These are phyloP conservation scores for Anoncus sp. DNA, from an alignment of 2,888 invertebrate species.

Conservation along the genomic window DNA sequence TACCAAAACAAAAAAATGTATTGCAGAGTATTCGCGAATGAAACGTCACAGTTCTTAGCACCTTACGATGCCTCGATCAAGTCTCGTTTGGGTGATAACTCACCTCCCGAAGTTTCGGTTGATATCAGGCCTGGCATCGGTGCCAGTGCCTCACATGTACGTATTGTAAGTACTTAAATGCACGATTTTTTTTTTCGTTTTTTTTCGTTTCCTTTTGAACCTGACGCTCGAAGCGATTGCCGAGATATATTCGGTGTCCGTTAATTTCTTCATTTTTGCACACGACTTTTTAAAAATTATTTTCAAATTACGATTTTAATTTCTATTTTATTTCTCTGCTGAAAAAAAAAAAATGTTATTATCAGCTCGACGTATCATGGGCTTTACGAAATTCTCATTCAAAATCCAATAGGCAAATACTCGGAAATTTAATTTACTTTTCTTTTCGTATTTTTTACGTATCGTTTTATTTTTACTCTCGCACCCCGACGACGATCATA, in stretches of 20 bases:
- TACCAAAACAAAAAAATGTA: slow-evolving; percentile 53
- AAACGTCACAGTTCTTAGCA: slow-evolving; percentile 90
- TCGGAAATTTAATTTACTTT: neutral
- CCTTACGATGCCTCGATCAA: slow-evolving; percentile 89
- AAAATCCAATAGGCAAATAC: neutral
- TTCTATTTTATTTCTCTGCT: neutral
- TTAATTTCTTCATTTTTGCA: neutral
- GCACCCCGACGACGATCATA: neutral
- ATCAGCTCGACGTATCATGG: no score
- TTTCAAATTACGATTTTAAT: neutral
- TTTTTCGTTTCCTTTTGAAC: slow-evolving; percentile 36
- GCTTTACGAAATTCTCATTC: no score
- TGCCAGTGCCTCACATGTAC: slow-evolving; percentile 83
- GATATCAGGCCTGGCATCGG: slow-evolving; percentile 79
- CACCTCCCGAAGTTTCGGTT: slow-evolving; percentile 80
- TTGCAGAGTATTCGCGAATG: slow-evolving; percentile 88
- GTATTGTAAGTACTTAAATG: slow-evolving; percentile 81
- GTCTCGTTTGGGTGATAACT: slow-evolving; percentile 82
- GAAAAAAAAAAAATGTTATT: no score
- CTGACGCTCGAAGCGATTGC: no score
- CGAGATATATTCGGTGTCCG: no score
- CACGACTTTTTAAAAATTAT: no score
- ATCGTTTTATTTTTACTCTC: slow-evolving; percentile 6
- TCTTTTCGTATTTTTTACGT: neutral
- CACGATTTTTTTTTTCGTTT: slow-evolving; percentile 73